A percentile compares a stretch with the other conserved stretches of the same genome.
phyloP scores from a whole-genome alignment of 2,888 invertebrate genomes.

The Steinernema scapterisci region DNA sequence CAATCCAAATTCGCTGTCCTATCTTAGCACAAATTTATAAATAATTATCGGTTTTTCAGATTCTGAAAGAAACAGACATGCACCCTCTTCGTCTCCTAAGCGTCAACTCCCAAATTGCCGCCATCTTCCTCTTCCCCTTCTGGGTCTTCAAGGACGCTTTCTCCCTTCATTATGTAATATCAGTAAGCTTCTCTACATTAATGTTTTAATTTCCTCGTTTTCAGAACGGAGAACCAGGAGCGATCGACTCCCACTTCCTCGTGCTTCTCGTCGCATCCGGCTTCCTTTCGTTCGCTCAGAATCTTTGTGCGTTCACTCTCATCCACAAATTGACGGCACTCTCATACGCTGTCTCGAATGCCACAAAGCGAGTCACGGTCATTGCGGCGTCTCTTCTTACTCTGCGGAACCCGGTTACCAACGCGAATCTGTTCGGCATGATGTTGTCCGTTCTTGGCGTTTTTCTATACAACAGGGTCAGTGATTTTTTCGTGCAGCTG shows the following conservation, averaged over 20 bases:
- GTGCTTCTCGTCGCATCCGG: constrained; percentile 71
- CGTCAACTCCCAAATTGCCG: constrained; percentile 75
- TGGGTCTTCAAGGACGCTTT: constrained; percentile 44
- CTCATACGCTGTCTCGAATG: constrained; percentile 92
- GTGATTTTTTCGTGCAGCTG: constrained; percentile 35
- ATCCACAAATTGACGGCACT: constrained; percentile 86
- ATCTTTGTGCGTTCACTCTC: constrained; percentile 90
- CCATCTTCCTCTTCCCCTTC: constrained; percentile 49
- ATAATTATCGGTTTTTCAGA: constrained; percentile 74
- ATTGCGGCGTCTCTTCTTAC: constrained; percentile 85
- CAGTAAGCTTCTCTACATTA: background rate
- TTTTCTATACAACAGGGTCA: constrained; percentile 83
- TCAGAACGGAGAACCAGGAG: background rate
- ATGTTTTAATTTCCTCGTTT: background rate
- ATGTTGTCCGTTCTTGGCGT: constrained; percentile 86
- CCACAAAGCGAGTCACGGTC: constrained; percentile 79
- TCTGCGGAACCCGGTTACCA: constrained; percentile 87
- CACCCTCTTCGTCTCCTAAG: constrained; percentile 86
- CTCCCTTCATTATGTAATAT: background rate
- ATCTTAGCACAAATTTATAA: too few species aligned
- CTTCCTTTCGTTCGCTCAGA: constrained; percentile 88
- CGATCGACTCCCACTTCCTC: constrained; percentile 49
- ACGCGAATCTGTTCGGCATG: constrained; percentile 86
- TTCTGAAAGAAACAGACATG: constrained; percentile 82
- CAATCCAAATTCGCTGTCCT: too few species aligned